Evolutionary conservation across 64 coral and sea anemone species (phyloP).

Genomic region (Stichodactyla mertensii): DNA sequence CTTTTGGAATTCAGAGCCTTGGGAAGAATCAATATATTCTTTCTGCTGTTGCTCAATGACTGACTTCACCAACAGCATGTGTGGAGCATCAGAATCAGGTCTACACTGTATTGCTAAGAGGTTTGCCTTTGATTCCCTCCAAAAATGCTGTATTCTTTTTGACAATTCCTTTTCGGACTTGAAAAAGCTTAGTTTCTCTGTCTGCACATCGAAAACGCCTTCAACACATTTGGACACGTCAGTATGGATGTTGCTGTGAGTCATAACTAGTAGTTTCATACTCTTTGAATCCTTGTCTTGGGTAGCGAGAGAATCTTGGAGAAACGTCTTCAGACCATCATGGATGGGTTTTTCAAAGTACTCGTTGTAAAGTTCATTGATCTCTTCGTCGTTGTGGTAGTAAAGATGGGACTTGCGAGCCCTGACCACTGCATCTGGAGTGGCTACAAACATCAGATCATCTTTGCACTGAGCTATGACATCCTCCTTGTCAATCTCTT

Average conservation of each 20-base stretch:
- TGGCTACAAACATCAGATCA: conserved; percentile 70
- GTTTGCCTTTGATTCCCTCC: conserved; percentile 19
- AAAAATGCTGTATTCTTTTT: conserved; percentile 69
- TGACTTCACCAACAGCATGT: conserved; percentile 81
- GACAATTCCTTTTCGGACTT: conserved; percentile 92
- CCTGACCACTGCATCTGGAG: conserved; percentile 82
- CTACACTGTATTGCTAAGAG: conserved; percentile 80
- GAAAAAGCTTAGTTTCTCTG: conserved; percentile 73
- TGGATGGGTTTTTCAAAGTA: conserved; percentile 81
- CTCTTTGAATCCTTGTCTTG: background rate
- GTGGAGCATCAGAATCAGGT: conserved; percentile 71
- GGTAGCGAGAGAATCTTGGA: conserved; percentile 2
- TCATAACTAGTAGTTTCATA: conserved; percentile 68
- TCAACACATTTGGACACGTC: conserved; percentile 53
- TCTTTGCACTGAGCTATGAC: conserved; percentile 66
- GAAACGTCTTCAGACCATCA: conserved; percentile 48
- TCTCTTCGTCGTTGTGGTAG: conserved; percentile 29
- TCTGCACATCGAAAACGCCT: conserved; percentile 34
- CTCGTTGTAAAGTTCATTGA: conserved; percentile 30
- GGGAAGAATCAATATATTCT: conserved; percentile 13
- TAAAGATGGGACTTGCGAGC: conserved; percentile 39
- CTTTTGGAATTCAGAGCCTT: conserved; percentile 26
- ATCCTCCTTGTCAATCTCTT: background rate
- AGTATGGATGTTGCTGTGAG: conserved; percentile 67
- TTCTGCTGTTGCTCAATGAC: conserved; percentile 70